Evolutionary conservation across 2,797 vertebrate species (phyloP).

Genomic region (Leptatherina wallacei): DNA sequence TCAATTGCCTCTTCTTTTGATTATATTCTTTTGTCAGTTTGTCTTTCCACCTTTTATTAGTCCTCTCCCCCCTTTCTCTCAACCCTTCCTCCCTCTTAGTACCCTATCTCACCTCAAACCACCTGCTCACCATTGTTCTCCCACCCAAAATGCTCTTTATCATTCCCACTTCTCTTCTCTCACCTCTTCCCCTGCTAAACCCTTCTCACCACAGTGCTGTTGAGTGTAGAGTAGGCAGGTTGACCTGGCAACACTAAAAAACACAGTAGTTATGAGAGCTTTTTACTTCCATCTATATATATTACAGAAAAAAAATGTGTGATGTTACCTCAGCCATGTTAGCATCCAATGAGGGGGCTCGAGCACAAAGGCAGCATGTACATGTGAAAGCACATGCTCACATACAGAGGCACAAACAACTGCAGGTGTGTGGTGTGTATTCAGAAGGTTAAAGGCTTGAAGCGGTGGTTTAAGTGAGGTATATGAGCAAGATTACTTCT

Average conservation of each 20-base stretch:
- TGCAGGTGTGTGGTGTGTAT: slow-evolving; percentile 25
- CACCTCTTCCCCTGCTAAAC: slow-evolving; percentile 68
- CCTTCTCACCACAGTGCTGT: slow-evolving; percentile 62
- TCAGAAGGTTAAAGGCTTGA: not conserved
- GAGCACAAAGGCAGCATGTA: slow-evolving; percentile 41
- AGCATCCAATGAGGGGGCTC: slow-evolving; percentile 70
- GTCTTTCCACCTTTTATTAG: slow-evolving; percentile 26
- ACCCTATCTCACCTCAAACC: slow-evolving; percentile 10
- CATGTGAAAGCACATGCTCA: slow-evolving; percentile 52
- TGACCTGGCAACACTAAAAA: slow-evolving; percentile 76
- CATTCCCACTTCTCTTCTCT: slow-evolving; percentile 62
- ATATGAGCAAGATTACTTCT: not conserved
- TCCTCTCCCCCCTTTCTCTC: slow-evolving; percentile 11
- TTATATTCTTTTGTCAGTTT: slow-evolving; percentile 4
- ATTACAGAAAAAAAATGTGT: slow-evolving; percentile 47
- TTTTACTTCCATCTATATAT: slow-evolving; percentile 72
- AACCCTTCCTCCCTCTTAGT: slow-evolving; percentile 8
- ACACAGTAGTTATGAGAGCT: slow-evolving; percentile 69
- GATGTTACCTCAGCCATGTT: slow-evolving; percentile 70
- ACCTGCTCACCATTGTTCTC: slow-evolving; percentile 28
- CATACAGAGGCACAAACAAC: slow-evolving; percentile 40
- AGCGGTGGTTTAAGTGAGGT: not conserved
- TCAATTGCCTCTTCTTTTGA: slow-evolving; percentile 15
- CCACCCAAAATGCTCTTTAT: slow-evolving; percentile 41
- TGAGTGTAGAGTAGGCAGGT: slow-evolving; percentile 77